phyloP scores from a whole-genome alignment of 2,797 vertebrate species.

The Galaxias olidus region DNA sequence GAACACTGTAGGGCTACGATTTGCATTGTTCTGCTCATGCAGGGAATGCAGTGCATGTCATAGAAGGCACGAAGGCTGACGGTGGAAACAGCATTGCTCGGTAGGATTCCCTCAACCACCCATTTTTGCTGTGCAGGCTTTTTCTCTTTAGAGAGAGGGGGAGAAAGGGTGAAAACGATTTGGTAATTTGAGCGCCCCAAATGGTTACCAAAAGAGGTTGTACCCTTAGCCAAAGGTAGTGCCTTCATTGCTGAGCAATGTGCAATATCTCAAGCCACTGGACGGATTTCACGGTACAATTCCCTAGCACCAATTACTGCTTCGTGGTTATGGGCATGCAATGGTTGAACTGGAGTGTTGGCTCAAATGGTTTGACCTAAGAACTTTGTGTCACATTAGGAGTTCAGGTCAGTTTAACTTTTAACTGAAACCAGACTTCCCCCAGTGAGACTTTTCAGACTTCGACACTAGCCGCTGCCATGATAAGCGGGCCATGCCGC shows the following conservation, averaged over 20 bases:
- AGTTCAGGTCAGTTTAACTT: constrained; percentile 27
- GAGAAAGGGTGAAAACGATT: constrained; percentile 39
- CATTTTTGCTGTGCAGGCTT: constrained; percentile 54
- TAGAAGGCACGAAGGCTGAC: constrained; percentile 16
- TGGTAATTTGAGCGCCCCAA: constrained; percentile 56
- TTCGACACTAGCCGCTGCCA: constrained; percentile 12
- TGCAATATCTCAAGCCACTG: constrained; percentile 51
- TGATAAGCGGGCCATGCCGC: background rate
- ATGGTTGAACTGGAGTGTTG: constrained; percentile 23
- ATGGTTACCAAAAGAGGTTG: constrained; percentile 50
- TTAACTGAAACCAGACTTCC: constrained; percentile 36
- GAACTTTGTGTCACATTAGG: constrained; percentile 10
- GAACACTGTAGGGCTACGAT: constrained; percentile 18
- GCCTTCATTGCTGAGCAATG: constrained; percentile 63
- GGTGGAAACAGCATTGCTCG: background rate
- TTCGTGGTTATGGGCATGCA: constrained; percentile 12
- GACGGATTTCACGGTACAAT: constrained; percentile 35
- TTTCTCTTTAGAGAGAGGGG: constrained; percentile 55
- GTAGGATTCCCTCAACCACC: background rate
- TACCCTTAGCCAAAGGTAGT: constrained; percentile 41
- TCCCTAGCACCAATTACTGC: constrained; percentile 36
- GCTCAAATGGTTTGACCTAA: constrained; percentile 11
- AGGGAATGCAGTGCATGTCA: constrained; percentile 13
- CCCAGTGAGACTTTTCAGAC: constrained; percentile 9
- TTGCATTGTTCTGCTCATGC: constrained; percentile 14